A percentile compares a stretch with the other conserved stretches of the same genome.
Conservation (phyloP, 2,113 vertebrate species). For the Vulpes lagopus region DNA sequence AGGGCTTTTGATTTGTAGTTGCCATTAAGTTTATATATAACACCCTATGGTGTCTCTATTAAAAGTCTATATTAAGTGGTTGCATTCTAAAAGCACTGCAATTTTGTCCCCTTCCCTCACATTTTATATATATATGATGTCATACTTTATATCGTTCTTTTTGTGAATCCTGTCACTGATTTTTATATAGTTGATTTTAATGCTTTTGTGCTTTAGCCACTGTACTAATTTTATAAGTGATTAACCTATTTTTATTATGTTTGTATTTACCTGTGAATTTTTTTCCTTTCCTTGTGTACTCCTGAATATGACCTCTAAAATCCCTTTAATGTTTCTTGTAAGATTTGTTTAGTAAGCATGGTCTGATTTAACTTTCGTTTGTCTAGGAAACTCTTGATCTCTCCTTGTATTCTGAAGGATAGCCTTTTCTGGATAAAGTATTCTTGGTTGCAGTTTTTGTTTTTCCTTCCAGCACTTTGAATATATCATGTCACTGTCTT, state of each 20-base stretch:
- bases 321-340: not conserved
- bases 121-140: not conserved
- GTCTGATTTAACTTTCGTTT: not conserved
- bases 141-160: not conserved
- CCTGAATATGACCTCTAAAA: not conserved
- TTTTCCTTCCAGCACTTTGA: not conserved
- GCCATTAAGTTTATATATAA: not conserved
- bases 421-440: not conserved
- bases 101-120: not conserved
- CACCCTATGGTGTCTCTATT: not conserved
- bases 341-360: not conserved
- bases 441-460: not conserved
- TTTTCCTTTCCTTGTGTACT: not conserved
- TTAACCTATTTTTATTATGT: not conserved
- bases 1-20: not conserved
- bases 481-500: not conserved
- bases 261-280: not conserved
- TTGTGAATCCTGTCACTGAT: not conserved
- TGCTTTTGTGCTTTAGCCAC: not conserved
- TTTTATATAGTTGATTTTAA: not conserved
- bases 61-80: not conserved
- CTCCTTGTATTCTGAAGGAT: not conserved
- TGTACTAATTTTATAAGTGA: not conserved
- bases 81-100: not conserved
- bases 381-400: not conserved